phyloP scores from a whole-genome alignment of 1,140 invertebrate genomes.

The Macrocentrus cingulum region DNA sequence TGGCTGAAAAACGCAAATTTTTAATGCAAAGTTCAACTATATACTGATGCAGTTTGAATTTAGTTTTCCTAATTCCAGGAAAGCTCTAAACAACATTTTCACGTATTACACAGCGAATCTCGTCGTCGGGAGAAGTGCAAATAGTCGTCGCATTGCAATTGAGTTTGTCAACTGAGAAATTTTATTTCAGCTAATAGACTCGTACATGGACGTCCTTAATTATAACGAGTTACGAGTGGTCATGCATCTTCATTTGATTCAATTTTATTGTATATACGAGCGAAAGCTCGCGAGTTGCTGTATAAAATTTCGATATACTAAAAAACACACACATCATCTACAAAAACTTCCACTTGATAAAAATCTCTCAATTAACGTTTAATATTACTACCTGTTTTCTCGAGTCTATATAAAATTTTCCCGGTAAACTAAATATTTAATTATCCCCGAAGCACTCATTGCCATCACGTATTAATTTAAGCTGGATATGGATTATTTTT shows the following conservation, averaged over 20 bases:
- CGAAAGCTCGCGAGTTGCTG: no score
- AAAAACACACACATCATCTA: no score
- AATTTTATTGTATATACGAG: conserved; percentile 1
- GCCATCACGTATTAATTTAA: no score
- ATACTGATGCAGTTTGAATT: conserved; percentile 35
- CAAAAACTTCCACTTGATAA: no score
- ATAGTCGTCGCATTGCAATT: conserved; percentile 3
- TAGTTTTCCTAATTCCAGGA: conserved; percentile 43
- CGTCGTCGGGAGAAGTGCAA: conserved; percentile 2
- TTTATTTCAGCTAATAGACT: conserved; percentile 4
- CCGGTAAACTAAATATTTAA: no score
- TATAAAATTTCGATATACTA: no score
- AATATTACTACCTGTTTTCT: no score
- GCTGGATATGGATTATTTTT: not conserved
- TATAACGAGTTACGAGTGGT: not conserved
- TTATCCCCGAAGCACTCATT: no score
- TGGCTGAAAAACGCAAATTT: not conserved
- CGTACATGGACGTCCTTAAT: not conserved
- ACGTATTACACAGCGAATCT: not conserved
- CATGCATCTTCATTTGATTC: not conserved
- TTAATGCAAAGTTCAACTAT: conserved; percentile 2
- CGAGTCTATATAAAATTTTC: no score
- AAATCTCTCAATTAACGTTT: no score
- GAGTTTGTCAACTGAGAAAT: conserved; percentile 5
- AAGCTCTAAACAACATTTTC: conserved; percentile 24